phyloP scores from a whole-genome alignment of 2,797 vertebrate species.

The Coregonus ussuriensis region DNA sequence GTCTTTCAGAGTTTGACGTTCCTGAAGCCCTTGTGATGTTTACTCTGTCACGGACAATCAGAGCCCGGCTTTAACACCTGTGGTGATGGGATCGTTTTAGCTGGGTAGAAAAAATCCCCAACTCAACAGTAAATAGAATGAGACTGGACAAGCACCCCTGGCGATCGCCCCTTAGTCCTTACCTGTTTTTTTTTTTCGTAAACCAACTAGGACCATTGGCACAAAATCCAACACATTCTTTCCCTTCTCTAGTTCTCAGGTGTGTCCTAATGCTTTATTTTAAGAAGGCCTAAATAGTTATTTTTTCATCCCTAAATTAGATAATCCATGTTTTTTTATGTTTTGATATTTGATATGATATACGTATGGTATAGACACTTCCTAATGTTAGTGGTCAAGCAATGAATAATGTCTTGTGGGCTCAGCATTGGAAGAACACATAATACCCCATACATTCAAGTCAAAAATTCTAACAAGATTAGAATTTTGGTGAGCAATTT shows the following conservation, averaged over 20 bases:
- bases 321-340: not conserved
- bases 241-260: not conserved
- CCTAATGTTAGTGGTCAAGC: not conserved
- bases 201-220: not conserved
- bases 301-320: not conserved
- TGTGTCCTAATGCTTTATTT: not conserved
- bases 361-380: not conserved
- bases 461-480: too few relatives aligned
- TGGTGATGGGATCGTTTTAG: slow-evolving; percentile 73
- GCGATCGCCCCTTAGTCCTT: slow-evolving; percentile 74
- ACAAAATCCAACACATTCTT: not conserved
- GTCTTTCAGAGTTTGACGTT: slow-evolving; percentile 60
- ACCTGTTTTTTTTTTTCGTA: slow-evolving; percentile 47
- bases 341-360: not conserved
- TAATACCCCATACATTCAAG: too few relatives aligned
- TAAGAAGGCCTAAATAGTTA: not conserved
- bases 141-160: slow-evolving; percentile 76
- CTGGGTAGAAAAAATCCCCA: slow-evolving; percentile 54
- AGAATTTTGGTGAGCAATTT: too few relatives aligned
- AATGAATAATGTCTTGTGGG: not conserved
- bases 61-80: slow-evolving; percentile 67
- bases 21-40: slow-evolving; percentile 62
- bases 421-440: not conserved
- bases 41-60: slow-evolving; percentile 78
- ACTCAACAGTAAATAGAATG: slow-evolving; percentile 62